phyloP scores from a whole-genome alignment of 2,797 vertebrate genomes.

The Thunnus albacares region DNA sequence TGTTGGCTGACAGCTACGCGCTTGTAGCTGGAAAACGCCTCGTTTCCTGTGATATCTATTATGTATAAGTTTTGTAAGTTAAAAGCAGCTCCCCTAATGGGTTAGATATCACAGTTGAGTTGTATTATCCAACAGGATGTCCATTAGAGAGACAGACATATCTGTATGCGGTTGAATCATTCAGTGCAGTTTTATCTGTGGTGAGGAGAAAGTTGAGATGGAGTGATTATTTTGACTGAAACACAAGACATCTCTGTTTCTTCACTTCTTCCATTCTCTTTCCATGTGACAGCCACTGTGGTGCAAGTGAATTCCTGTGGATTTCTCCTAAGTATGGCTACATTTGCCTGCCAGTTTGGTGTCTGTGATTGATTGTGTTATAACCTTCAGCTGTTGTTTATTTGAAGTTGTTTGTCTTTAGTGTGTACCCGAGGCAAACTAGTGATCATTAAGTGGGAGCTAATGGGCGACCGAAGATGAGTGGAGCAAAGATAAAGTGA shows the following conservation, averaged over 20 bases:
- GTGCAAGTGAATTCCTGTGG: conserved; percentile 40
- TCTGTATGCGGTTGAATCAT: neutral
- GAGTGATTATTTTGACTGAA: conserved; percentile 24
- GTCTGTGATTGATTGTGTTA: conserved; percentile 32
- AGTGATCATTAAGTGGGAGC: conserved; percentile 5
- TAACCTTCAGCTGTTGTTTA: conserved; percentile 52
- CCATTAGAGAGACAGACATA: neutral
- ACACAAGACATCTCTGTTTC: neutral
- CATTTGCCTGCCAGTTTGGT: conserved; percentile 26
- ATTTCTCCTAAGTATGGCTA: neutral
- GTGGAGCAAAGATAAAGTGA: conserved; percentile 20
- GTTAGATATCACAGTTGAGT: neutral
- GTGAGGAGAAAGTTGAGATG: neutral
- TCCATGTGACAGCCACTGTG: neutral
- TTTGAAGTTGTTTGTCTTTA: conserved; percentile 43
- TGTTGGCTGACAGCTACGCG: conserved; percentile 2
- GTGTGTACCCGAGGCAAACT: neutral
- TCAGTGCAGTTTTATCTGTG: neutral
- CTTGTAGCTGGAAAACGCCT: neutral
- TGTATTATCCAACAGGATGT: conserved; percentile 5
- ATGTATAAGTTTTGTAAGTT: neutral
- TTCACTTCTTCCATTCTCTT: neutral
- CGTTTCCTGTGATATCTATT: too few species aligned
- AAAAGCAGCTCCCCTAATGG: neutral
- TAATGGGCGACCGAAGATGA: conserved; percentile 11